phyloP scores from a whole-genome alignment of 2,888 invertebrate species.

The Nysson spinosus region DNA sequence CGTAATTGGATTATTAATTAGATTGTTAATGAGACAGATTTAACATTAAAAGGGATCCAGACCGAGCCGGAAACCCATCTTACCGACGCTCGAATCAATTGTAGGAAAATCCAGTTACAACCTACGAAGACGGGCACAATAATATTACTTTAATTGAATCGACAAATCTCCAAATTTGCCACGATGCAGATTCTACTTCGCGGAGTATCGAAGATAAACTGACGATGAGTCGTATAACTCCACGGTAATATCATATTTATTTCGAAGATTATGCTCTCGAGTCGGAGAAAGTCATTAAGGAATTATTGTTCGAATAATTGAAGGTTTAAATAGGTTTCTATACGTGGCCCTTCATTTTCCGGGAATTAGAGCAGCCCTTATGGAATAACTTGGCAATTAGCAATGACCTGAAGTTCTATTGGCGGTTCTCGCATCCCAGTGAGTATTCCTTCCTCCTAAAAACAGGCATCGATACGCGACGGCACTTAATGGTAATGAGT shows the following conservation, averaged over 20 bases:
- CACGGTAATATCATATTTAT: too few species aligned
- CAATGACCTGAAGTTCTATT: slow-evolving; percentile 6
- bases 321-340: too few species aligned
- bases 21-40: slow-evolving; percentile 75
- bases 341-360: too few species aligned
- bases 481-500: slow-evolving; percentile 48
- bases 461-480: slow-evolving; percentile 32
- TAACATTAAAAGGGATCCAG: slow-evolving; percentile 57
- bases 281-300: too few species aligned
- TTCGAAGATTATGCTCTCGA: too few species aligned
- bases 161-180: background rate
- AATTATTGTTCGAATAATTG: too few species aligned
- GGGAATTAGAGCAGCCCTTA: background rate
- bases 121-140: background rate
- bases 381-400: slow-evolving; percentile 26
- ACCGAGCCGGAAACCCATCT: background rate
- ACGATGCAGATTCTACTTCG: background rate
- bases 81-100: slow-evolving; percentile 21
- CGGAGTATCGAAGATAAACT: too few species aligned
- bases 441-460: slow-evolving; percentile 22
- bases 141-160: background rate
- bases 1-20: slow-evolving; percentile 77
- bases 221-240: too few species aligned
- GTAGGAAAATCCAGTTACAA: slow-evolving; percentile 22
- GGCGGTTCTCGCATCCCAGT: background rate